A percentile compares a stretch with the other conserved stretches of the same genome.
phyloP scores from a whole-genome alignment of 2,797 vertebrate species.

The Poeciliopsis turneri region DNA sequence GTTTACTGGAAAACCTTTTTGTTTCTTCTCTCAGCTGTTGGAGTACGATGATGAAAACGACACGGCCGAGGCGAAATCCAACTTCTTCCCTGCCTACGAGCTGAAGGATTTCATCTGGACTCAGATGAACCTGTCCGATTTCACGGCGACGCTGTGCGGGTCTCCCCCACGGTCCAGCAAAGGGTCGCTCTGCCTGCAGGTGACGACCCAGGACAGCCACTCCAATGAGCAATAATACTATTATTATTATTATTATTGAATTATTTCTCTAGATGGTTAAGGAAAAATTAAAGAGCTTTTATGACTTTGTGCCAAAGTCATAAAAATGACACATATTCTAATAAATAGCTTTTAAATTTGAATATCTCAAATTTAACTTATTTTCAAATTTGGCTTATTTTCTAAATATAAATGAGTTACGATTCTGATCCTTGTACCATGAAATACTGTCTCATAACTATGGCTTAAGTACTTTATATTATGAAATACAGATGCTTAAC shows the following conservation, averaged over 20 bases:
- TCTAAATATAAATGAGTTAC: neutral
- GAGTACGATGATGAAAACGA: conserved; percentile 84
- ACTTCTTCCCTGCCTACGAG: conserved; percentile 82
- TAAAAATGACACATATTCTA: neutral
- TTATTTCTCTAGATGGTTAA: neutral
- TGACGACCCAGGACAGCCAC: neutral
- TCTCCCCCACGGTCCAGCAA: conserved; percentile 50
- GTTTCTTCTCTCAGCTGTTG: conserved; percentile 77
- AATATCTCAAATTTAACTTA: no score
- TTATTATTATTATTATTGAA: neutral
- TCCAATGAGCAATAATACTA: neutral
- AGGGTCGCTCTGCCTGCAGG: conserved; percentile 84
- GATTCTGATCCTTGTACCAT: neutral
- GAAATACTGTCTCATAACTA: neutral
- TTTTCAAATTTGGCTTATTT: neutral
- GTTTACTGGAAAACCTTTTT: neutral
- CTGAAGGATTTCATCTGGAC: conserved; percentile 85
- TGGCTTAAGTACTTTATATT: neutral
- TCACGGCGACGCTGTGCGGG: conserved; percentile 75
- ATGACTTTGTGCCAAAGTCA: neutral
- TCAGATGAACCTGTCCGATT: conserved; percentile 60
- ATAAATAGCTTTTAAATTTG: no score
- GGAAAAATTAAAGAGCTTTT: neutral
- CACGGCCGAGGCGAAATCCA: conserved; percentile 36
- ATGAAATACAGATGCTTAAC: neutral